phyloP scores from a whole-genome alignment of 1,140 invertebrate species.

The Aphaenogaster ashmeadi region DNA sequence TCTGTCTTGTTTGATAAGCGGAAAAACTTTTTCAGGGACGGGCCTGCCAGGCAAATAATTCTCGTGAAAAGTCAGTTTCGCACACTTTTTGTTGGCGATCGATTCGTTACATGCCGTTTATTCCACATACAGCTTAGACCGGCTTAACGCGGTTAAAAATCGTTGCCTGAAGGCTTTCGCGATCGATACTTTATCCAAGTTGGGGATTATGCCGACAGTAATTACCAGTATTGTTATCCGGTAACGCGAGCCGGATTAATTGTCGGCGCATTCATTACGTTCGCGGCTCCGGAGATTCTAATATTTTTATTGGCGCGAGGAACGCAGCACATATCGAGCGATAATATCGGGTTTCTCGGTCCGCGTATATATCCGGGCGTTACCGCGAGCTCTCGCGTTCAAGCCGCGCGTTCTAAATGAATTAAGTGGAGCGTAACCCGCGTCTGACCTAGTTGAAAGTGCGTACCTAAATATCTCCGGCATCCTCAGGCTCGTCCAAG shows the following conservation, averaged over 20 bases:
- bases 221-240: background rate
- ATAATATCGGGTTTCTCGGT: slow-evolving; percentile 26
- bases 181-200: background rate
- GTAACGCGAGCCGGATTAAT: background rate
- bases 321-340: background rate
- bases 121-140: background rate
- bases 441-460: slow-evolving; percentile 38
- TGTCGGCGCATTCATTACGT: background rate
- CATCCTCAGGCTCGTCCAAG: background rate
- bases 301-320: slow-evolving; percentile 9
- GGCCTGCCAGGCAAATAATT: background rate
- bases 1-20: background rate
- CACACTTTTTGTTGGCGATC: background rate
- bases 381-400: background rate
- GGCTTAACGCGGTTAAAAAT: background rate
- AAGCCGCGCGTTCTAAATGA: slow-evolving; percentile 26
- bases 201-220: background rate
- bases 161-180: background rate
- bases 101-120: background rate
- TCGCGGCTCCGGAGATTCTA: background rate
- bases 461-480: slow-evolving; percentile 29
- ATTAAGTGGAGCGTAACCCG: slow-evolving; percentile 30
- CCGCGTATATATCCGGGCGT: background rate
- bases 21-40: background rate
- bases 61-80: background rate